A percentile compares a stretch with the other conserved stretches of the same genome.
These are phyloP conservation scores for Ferdinandea cuprea DNA, from an alignment of 2,888 invertebrate species.

Conservation along the genomic window DNA sequence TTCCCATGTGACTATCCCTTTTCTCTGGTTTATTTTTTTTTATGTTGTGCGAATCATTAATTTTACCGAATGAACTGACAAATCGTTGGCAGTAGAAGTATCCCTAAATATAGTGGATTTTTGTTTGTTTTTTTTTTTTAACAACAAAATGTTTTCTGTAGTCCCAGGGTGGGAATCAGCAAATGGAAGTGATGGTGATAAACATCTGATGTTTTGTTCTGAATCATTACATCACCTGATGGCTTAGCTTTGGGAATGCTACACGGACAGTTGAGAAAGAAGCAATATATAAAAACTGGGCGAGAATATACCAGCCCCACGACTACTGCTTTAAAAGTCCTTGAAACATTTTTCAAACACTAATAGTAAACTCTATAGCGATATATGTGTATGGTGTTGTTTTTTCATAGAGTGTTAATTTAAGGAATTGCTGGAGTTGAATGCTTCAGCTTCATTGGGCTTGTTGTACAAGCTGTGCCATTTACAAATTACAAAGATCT, in stretches of 20 bases:
- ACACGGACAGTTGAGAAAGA: background rate
- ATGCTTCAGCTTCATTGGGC: slow-evolving; percentile 1
- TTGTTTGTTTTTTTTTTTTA: background rate
- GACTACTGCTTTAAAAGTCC: slow-evolving; percentile 8
- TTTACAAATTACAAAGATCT: slow-evolving; percentile 40
- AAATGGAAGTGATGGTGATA: slow-evolving; percentile 33
- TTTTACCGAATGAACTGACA: slow-evolving; percentile 25
- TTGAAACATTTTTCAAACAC: slow-evolving; percentile 21
- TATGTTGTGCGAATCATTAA: slow-evolving; percentile 41
- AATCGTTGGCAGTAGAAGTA: slow-evolving; percentile 10
- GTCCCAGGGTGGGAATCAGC: too few species aligned
- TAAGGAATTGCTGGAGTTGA: slow-evolving; percentile 3
- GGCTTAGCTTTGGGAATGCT: background rate
- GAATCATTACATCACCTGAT: slow-evolving; percentile 38
- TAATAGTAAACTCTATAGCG: background rate
- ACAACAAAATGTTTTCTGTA: too few species aligned
- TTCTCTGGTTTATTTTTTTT: slow-evolving; percentile 16
- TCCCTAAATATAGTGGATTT: slow-evolving; percentile 20
- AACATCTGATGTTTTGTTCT: slow-evolving; percentile 49
- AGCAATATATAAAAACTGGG: slow-evolving; percentile 1
- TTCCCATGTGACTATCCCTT: slow-evolving; percentile 1
- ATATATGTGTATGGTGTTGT: background rate
- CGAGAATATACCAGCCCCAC: slow-evolving; percentile 24
- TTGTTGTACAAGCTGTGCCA: slow-evolving; percentile 28
- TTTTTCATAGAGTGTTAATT: slow-evolving; percentile 25